Base-by-base conservation (phyloP, 2,888 invertebrate genomes). In the Gari tellinella region DNA sequence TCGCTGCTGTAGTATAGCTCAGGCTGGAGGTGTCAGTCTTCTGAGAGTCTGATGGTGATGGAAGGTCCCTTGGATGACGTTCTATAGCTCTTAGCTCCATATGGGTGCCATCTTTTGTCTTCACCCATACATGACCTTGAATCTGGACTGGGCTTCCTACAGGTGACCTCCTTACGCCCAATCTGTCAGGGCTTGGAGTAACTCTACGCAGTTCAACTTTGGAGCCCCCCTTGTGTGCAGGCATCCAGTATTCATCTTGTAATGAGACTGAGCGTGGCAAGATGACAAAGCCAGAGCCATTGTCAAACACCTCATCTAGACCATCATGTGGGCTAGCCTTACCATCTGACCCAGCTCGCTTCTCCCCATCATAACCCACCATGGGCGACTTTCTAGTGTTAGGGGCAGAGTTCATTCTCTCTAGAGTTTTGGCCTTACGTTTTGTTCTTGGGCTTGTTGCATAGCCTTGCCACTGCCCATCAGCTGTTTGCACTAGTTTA, bases 11-110 rank as follows among this genome's bases (percentile, higher is more conserved):
- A 19, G 62, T 73, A 45, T 73, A 78, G 25, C 69, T 78, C n/a
- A 63, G 49, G 26, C 70, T 67, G 8, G 78, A 78, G n/a, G 65
- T 53, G 25, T 78, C 78, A 17, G 78, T 78, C 51, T 78, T 78
- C 51, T 78, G 78, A 40, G 78, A 78, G 8, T 78, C 78, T 15
- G 78, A 73, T 19, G 78, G 78, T n/a, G 78, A 78, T 17, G 78
- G 78, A 38, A 67, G 21, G n/a, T 78, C 78, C 25, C 73, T 40
- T n/a, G 58, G 63, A 12, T 57, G 58, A 3, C 68, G 49, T 25
- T 79, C 79, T 17, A 79, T 43, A 1, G 79, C 55, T 17, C 67
- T 37, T 10, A 79, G 52, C 38, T 79, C 79, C 45, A 79, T 26
- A 48, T 74, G 74, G 19, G 72, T 51, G 17, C 79, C 79, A 57